These are phyloP conservation scores for Nomada ruficornis DNA, from an alignment of 2,888 invertebrate genomes.

Conservation along the genomic window DNA sequence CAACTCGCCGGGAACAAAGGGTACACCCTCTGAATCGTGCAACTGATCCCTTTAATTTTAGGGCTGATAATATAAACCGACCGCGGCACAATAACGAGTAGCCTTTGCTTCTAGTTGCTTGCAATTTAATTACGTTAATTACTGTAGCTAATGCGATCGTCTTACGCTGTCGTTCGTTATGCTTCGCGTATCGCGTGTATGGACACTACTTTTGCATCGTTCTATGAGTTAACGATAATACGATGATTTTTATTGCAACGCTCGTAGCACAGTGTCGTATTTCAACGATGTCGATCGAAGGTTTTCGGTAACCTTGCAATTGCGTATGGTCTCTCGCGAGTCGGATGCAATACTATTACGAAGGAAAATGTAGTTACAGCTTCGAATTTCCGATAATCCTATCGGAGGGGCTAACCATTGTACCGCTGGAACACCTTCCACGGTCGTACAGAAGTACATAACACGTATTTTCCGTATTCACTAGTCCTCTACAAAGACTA, in stretches of 20 bases:
- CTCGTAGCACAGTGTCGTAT: not conserved
- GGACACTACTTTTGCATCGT: not conserved
- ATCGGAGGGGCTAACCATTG: not conserved
- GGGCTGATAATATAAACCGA: not conserved
- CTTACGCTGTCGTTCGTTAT: slow-evolving; percentile 33
- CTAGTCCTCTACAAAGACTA: too few relatives aligned
- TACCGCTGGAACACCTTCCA: slow-evolving; percentile 61
- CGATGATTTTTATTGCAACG: slow-evolving; percentile 23
- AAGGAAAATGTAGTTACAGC: slow-evolving; percentile 34
- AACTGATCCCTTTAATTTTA: slow-evolving; percentile 34
- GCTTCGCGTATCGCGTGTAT: not conserved
- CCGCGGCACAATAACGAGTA: slow-evolving; percentile 9
- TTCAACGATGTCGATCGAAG: not conserved
- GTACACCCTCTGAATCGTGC: not conserved
- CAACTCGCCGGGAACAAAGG: slow-evolving; percentile 7
- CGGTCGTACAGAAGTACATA: slow-evolving; percentile 16
- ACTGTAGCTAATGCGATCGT: slow-evolving; percentile 72
- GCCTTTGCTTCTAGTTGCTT: slow-evolving; percentile 74
- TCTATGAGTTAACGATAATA: not conserved
- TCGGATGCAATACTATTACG: slow-evolving; percentile 9
- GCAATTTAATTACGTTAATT: slow-evolving; percentile 78
- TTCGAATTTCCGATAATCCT: slow-evolving; percentile 37
- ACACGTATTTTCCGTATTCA: slow-evolving; percentile 52
- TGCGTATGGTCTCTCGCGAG: not conserved
- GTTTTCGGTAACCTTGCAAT: not conserved